Evolutionary conservation across 2,113 vertebrate species (phyloP).

Genomic region (Isurus oxyrinchus): DNA sequence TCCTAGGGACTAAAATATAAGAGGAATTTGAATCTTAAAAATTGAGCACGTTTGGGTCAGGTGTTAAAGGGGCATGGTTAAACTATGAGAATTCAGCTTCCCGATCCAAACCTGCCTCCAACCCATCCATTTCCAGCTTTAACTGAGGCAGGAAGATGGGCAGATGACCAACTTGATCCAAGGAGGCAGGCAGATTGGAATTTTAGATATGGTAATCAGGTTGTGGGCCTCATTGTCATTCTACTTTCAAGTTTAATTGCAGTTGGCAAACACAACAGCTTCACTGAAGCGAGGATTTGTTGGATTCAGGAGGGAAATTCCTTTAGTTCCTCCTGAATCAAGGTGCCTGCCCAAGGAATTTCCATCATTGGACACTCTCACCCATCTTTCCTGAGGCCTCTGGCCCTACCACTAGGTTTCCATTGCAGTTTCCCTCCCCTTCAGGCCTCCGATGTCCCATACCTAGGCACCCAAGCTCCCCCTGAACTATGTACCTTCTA

Average conservation of each 20-base stretch:
- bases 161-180: background rate
- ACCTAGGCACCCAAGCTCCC: background rate
- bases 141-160: background rate
- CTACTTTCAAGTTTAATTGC: background rate
- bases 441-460: too few species aligned
- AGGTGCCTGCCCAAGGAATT: background rate
- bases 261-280: background rate
- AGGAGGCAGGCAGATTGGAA: background rate
- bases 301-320: background rate
- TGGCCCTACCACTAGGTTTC: background rate
- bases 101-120: background rate
- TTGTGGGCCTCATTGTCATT: background rate
- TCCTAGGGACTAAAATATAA: background rate
- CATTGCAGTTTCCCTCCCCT: background rate
- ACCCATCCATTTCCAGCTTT: background rate
- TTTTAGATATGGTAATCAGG: background rate
- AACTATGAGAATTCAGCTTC: background rate
- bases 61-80: background rate
- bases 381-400: background rate
- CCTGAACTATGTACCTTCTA: background rate
- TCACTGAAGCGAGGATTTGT: background rate
- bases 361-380: background rate
- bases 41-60: background rate
- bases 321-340: background rate
- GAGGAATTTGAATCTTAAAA: background rate